Evolutionary conservation across 2,888 invertebrate species (phyloP).

Genomic region (Diarsia dahlii): DNA sequence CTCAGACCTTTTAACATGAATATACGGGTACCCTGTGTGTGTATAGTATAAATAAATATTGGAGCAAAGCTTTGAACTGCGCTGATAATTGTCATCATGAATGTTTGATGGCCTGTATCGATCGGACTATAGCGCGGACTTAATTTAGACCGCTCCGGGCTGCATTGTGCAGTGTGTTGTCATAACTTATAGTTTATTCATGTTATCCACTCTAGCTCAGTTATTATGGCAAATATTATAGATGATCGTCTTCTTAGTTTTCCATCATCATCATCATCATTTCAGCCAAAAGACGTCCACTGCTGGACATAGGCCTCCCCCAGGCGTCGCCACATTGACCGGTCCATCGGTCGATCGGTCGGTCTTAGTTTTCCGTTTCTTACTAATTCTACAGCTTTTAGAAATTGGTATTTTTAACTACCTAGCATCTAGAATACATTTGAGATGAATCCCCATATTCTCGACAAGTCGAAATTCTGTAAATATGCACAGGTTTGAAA

Average conservation of each 20-base stretch:
- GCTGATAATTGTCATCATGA: background rate
- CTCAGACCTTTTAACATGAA: background rate
- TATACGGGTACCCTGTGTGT: background rate
- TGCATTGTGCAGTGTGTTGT: constrained; percentile 2
- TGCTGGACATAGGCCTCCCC: too few relatives aligned
- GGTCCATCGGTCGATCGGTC: too few relatives aligned
- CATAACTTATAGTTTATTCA: constrained; percentile 1
- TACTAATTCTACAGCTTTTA: background rate
- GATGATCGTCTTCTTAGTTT: too few relatives aligned
- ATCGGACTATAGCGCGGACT: constrained; percentile 16
- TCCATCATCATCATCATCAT: too few relatives aligned
- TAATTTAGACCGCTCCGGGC: constrained; percentile 6
- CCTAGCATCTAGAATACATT: background rate
- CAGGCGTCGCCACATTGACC: too few relatives aligned
- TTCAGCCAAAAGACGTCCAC: too few relatives aligned
- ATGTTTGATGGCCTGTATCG: constrained; percentile 25
- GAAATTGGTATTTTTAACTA: too few relatives aligned
- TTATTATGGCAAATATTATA: background rate
- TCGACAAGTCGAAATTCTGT: too few relatives aligned
- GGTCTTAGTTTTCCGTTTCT: background rate
- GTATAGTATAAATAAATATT: background rate
- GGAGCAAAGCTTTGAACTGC: background rate
- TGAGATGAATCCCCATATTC: background rate
- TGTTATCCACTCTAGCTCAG: background rate
- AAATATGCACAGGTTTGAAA: background rate